Percentiles rank a stretch among this genome's conserved stretches.
Evolutionary conservation across 2,113 vertebrate genomes (phyloP).

Genomic region (human): DNA sequence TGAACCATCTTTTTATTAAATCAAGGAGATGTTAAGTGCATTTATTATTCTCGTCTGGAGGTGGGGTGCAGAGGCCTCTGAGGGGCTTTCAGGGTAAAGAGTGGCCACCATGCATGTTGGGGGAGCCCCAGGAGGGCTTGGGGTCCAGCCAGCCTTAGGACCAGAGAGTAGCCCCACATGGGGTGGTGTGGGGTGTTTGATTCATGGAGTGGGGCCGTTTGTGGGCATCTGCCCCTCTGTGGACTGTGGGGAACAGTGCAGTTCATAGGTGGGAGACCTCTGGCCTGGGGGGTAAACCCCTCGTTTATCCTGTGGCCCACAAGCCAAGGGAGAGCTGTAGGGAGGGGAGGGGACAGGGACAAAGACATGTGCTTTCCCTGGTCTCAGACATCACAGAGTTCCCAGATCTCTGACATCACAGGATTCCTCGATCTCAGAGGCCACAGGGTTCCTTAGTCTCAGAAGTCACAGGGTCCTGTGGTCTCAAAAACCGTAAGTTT

Average conservation of each 20-base stretch:
- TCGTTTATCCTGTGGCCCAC: background rate
- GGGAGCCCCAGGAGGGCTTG: background rate
- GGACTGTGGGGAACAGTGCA: no score
- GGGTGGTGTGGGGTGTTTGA: background rate
- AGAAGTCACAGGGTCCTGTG: no score
- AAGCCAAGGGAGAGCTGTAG: no score
- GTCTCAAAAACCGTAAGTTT: no score
- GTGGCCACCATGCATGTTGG: no score
- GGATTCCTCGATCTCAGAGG: background rate
- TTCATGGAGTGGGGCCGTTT: accelerated
- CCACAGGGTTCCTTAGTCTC: background rate
- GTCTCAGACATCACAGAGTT: background rate
- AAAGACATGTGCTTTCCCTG: background rate
- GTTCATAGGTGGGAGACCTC: no score
- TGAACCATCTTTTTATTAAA: background rate
- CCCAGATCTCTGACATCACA: background rate
- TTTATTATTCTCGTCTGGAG: background rate
- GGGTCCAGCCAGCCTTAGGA: background rate
- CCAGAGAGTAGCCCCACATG: accelerated
- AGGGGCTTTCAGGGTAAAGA: background rate
- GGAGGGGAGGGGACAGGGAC: background rate
- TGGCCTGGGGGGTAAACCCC: background rate
- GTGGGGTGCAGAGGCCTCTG: background rate
- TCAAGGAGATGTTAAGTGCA: background rate
- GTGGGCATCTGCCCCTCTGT: background rate